Evolutionary conservation across 2,113 vertebrate genomes (phyloP).

Genomic region (Smithornis capensis): DNA sequence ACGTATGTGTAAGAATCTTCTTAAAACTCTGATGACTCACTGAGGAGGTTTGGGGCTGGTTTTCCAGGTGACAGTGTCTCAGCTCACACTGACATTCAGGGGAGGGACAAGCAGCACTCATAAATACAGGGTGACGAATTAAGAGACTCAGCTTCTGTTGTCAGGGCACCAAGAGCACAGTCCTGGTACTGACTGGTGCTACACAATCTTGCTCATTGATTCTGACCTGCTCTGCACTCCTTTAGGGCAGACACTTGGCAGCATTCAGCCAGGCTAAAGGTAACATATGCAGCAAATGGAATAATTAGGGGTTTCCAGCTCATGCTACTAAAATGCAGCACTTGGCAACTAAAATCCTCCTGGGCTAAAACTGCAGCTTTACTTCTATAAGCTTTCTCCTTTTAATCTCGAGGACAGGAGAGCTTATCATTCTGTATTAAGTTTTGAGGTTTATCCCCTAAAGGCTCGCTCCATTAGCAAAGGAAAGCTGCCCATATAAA

Average conservation of each 20-base stretch:
- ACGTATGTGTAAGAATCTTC: background rate
- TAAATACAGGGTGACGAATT: background rate
- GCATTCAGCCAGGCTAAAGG: background rate
- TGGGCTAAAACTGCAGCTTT: conserved; percentile 9
- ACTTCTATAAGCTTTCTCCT: background rate
- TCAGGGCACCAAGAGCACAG: background rate
- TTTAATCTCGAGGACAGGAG: conserved; percentile 8
- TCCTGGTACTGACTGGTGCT: background rate
- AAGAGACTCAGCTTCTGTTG: background rate
- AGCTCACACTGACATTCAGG: background rate
- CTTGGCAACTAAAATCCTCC: conserved; percentile 19
- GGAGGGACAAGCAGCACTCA: background rate
- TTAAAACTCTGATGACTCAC: background rate
- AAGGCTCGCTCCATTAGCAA: background rate
- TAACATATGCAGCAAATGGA: background rate
- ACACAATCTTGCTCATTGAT: background rate
- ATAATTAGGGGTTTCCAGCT: background rate
- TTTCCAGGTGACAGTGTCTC: background rate
- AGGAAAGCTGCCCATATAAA: background rate
- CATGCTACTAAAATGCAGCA: background rate
- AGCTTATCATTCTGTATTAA: background rate
- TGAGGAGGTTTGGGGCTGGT: background rate
- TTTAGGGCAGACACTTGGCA: background rate
- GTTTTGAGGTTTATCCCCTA: background rate
- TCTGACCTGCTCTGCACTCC: background rate